A percentile compares a stretch with the other conserved stretches of the same genome.
phyloP scores from a whole-genome alignment of 2,797 vertebrate species.

The Brotula barbata region DNA sequence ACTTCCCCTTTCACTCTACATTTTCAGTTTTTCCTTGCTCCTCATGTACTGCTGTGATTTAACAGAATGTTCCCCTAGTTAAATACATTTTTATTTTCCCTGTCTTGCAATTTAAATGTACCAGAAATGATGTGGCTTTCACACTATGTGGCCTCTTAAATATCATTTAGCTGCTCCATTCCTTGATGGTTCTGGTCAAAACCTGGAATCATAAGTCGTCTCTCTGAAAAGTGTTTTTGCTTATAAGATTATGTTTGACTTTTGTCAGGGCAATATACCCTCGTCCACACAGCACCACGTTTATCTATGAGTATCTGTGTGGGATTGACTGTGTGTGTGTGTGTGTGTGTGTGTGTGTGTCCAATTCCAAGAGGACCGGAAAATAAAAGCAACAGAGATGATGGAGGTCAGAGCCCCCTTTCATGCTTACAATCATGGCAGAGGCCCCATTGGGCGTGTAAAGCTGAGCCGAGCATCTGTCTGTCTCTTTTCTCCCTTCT shows the following conservation, averaged over 20 bases:
- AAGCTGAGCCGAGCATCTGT: conserved; percentile 76
- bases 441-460: conserved; percentile 77
- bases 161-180: conserved; percentile 29
- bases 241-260: conserved; percentile 67
- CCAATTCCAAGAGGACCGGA: conserved; percentile 72
- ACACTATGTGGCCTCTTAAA: conserved; percentile 38
- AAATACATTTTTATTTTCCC: conserved; percentile 38
- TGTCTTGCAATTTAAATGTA: conserved; percentile 27
- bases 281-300: conserved; percentile 64
- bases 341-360: conserved; percentile 65
- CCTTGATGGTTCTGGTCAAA: conserved; percentile 51
- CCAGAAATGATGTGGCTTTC: conserved; percentile 54
- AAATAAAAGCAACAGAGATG: conserved; percentile 77
- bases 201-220: conserved; percentile 54
- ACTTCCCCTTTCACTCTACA: no score
- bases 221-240: conserved; percentile 60
- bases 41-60: conserved; percentile 9
- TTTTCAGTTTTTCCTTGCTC: no score
- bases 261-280: conserved; percentile 56
- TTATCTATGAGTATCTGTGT: conserved; percentile 40
- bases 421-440: conserved; percentile 79
- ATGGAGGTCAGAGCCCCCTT: conserved; percentile 79
- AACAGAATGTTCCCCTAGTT: conserved; percentile 38
- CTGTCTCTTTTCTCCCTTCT: conserved; percentile 79
- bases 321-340: conserved; percentile 30